Evolutionary conservation across 2,888 invertebrate species (phyloP), one percentile per base, ranked within the genome.

Genomic region (Portevinia maculata): DNA sequence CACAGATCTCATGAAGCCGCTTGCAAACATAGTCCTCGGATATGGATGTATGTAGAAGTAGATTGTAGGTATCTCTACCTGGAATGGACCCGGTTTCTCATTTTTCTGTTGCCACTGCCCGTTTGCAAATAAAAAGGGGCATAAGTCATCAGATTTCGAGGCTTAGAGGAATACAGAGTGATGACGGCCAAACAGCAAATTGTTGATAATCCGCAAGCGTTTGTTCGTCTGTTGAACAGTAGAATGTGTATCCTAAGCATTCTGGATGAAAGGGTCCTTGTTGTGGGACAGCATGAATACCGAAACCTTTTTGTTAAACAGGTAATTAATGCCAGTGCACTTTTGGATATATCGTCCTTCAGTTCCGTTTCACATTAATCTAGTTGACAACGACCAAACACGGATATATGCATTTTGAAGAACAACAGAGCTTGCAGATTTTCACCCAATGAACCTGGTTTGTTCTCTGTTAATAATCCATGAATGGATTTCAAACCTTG

Each of bases 81-180:
- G 24, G 48, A 37, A 24, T 50, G 62, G 34, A 52, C 64, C 19
- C 13, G 32, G 15, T 0, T 19, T 37, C n/a, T 15, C 21, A 5
- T 11, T 30, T 46, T 48, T 59, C 8, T 6, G 41, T n/a, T 59
- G 52, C n/a, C n/a, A n/a, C n/a, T n/a, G n/a, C n/a, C 11, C 5
- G 46, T n/a, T 19, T 0, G 44, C 19, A 62, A 55, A 69, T 34
- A 39, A 34, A 79, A 65, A 50, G 28, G 46, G 17, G 19, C 60
- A 57, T 37, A 69, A 28, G 50, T 79, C 75, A 75, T 70, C 75
- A 81, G 46, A 81, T 70, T 79, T 50, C 24, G 32, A 62, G 37
- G 73, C 37, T 64, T 46, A 46, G 48, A 13, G 13, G 39, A 13
- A 21, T 48, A 30, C 28, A 8, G 28, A 24, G 21, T 39, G 55